Conservation (phyloP, 2,888 invertebrate species). For the Sphaerophoria rueppellii region DNA sequence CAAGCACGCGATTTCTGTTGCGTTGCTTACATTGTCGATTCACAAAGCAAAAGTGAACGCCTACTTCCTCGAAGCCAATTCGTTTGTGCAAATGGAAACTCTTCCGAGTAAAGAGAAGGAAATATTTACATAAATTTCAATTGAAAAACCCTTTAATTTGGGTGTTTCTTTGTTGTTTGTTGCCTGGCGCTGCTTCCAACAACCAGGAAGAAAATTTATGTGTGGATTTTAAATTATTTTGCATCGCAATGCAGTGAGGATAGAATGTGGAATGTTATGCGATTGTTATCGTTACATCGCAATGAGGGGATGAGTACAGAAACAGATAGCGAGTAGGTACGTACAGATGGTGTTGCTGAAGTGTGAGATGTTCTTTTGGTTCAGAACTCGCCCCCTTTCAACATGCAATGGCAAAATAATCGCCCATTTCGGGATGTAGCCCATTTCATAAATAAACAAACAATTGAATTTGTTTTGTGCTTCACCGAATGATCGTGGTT, state of each 20-base stretch:
- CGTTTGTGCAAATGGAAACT: background rate
- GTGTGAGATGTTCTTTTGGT: background rate
- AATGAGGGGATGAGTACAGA: background rate
- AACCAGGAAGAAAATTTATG: constrained; percentile 33
- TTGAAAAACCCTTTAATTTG: constrained; percentile 43
- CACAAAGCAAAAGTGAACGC: constrained; percentile 50
- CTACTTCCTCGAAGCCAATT: constrained; percentile 60
- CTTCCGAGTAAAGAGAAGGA: constrained; percentile 4
- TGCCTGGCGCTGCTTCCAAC: background rate
- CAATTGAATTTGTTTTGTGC: constrained; percentile 30
- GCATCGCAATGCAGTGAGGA: constrained; percentile 37
- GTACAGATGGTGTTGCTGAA: constrained; percentile 18
- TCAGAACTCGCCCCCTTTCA: constrained; percentile 54
- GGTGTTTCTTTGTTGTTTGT: background rate
- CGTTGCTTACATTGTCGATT: constrained; percentile 43
- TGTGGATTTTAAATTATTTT: constrained; percentile 57
- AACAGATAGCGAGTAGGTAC: background rate
- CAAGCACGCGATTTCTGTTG: constrained; percentile 70
- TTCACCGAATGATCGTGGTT: constrained; percentile 24
- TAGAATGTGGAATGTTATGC: background rate
- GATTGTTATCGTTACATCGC: constrained; percentile 45
- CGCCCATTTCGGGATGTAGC: constrained; percentile 38
- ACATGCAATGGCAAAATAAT: constrained; percentile 70
- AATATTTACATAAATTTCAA: constrained; percentile 68
- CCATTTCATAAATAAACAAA: constrained; percentile 41